phyloP scores from a whole-genome alignment of 64 coral and sea anemone genomes.

The Anthopleura sola region DNA sequence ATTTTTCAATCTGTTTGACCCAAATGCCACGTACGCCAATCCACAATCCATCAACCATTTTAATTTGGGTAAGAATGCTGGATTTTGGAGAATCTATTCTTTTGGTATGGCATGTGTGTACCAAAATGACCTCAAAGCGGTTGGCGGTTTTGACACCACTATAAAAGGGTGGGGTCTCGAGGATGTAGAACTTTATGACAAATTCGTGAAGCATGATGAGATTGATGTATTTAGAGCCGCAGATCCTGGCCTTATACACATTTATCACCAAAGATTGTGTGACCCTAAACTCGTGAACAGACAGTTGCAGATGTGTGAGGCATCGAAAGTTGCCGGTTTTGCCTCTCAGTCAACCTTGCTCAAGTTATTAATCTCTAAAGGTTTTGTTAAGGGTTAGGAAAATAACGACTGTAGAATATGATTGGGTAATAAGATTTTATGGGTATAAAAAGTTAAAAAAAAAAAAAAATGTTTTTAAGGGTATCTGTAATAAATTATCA shows the following conservation, averaged over 20 bases:
- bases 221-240: conserved; percentile 74
- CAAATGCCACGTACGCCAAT: conserved; percentile 54
- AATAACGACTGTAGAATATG: neutral
- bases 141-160: conserved; percentile 92
- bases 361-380: conserved; percentile 2
- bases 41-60: conserved; percentile 32
- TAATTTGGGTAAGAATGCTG: conserved; percentile 60
- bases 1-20: conserved; percentile 90
- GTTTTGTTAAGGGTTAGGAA: conserved; percentile 1
- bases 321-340: conserved; percentile 78
- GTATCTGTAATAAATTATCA: too few relatives aligned
- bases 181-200: conserved; percentile 87
- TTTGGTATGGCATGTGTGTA: conserved; percentile 94
- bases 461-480: too few relatives aligned
- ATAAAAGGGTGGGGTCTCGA: conserved; percentile 95
- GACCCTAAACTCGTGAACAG: conserved; percentile 74
- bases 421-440: too few relatives aligned
- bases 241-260: conserved; percentile 86
- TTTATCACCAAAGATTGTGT: conserved; percentile 73
- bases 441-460: neutral
- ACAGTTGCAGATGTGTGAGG: conserved; percentile 74
- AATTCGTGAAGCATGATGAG: conserved; percentile 65
- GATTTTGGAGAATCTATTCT: conserved; percentile 88
- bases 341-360: conserved; percentile 35
- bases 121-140: conserved; percentile 61